Percentiles rank a stretch among this genome's conserved stretches.
Evolutionary conservation across 1,140 invertebrate genomes (phyloP).

Genomic region (Formica selysi): DNA sequence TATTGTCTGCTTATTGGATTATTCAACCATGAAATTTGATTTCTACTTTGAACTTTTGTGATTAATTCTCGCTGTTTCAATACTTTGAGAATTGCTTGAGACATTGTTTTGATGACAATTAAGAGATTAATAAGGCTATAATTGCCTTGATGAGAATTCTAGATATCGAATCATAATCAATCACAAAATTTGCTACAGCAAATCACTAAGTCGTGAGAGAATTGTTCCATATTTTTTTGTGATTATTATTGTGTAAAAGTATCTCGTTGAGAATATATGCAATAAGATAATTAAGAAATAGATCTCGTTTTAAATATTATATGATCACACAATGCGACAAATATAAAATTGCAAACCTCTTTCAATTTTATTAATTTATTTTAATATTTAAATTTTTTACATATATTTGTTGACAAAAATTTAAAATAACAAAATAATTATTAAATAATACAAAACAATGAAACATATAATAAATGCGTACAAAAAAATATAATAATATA

Average conservation of each 20-base stretch:
- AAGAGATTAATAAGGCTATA: too few species aligned
- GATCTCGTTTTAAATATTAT: background rate
- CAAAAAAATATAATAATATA: too few species aligned
- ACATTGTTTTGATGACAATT: background rate
- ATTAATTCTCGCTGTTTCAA: background rate
- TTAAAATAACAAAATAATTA: background rate
- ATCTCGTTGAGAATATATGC: background rate
- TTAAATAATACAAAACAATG: background rate
- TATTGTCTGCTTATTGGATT: too few species aligned
- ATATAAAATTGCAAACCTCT: background rate
- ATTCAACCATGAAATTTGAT: too few species aligned
- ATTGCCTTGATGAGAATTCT: background rate
- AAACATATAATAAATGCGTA: background rate
- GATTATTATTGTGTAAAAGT: background rate
- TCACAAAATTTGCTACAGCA: background rate
- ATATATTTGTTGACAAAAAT: background rate
- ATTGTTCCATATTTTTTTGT: background rate
- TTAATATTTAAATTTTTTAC: background rate
- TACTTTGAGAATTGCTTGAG: background rate
- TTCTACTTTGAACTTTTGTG: too few species aligned
- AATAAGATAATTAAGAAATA: background rate
- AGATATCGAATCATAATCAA: background rate
- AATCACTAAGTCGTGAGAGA: background rate
- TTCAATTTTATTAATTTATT: background rate
- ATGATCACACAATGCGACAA: background rate